Evolutionary conservation across 2,888 invertebrate genomes (phyloP), one percentile per base, ranked within the genome.

Genomic region (Amphipyra tragopoginis): DNA sequence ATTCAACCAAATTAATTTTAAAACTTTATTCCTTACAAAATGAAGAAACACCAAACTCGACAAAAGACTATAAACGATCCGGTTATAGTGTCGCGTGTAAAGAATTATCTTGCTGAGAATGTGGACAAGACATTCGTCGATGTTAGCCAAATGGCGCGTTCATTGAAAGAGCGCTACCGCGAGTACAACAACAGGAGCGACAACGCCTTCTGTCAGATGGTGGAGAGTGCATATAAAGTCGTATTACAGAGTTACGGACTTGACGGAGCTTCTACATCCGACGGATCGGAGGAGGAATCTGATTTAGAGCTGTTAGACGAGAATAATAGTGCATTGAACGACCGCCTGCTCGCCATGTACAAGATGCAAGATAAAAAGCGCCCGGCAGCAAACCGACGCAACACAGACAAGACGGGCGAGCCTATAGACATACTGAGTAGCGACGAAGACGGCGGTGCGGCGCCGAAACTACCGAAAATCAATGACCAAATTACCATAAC

Each of bases 141-240:
- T 95, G 97, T 98, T 61, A 96, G 97, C 85, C 96, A 96, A 84
- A 98, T 98, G 97, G 97, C 98, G 79, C 97, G 97, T 87, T 96
- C 96, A 79, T 95, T 98, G 54, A 97, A 97, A 92, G 96, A 95
- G 80, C 96, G 96, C 79, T 93, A 94, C 82, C 93, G 96, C 57
- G 98, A 98, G 83, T 98, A 98, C 93, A 96, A 96, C 61, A 96
- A 97, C 82, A 97, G 97, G 83, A 98, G 98, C 91, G 96, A 97
- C 65, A 96, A 95, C 59, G 97, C 97, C n/a, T 98, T 98, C 88
- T 96, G 97, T 84, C 95, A 96, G 60, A 93, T 97, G 86, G 98
- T 98, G n/a, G 96, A 97, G 84, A 96, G 87, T 90, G 97, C 97
- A 0, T 97, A 97, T 86, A 96, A 96, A 78, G 96, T 97, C 64